phyloP scores from a whole-genome alignment of 1,140 invertebrate species.

The Drosophila nebulosa region DNA sequence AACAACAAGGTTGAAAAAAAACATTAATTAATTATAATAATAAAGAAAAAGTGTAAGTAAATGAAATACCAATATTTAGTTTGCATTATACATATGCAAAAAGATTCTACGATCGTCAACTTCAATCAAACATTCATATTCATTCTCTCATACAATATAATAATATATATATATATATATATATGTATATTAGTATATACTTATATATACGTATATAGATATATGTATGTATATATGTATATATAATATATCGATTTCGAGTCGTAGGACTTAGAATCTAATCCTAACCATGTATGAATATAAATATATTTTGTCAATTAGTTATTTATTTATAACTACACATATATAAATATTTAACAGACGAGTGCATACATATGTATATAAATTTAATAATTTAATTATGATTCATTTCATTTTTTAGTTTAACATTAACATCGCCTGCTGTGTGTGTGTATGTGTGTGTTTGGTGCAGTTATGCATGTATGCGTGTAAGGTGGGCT shows the following conservation, averaged over 20 bases:
- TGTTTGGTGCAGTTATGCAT: constrained; percentile 25
- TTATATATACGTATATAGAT: background rate
- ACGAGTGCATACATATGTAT: constrained; percentile 57
- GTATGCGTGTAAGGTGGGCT: constrained; percentile 63
- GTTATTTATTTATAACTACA: constrained; percentile 70
- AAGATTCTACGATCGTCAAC: background rate
- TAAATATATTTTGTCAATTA: constrained; percentile 60
- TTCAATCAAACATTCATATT: constrained; percentile 7
- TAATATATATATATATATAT: constrained; percentile 8
- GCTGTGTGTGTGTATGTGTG: constrained; percentile 20
- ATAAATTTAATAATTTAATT: constrained; percentile 59
- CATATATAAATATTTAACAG: constrained; percentile 70
- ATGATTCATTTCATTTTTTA: background rate
- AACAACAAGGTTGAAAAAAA: background rate
- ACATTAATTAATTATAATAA: background rate
- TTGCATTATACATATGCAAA: background rate
- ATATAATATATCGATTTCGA: constrained; percentile 9
- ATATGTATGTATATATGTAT: constrained; percentile 13
- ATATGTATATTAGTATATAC: background rate
- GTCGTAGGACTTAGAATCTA: constrained; percentile 6
- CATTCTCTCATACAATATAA: background rate
- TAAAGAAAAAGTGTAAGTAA: background rate
- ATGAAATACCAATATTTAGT: background rate
- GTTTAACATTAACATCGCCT: constrained; percentile 31
- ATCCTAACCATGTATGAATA: constrained; percentile 28